Evolutionary conservation across 2,797 vertebrate genomes (phyloP).

Genomic region (Coendou prehensilis): DNA sequence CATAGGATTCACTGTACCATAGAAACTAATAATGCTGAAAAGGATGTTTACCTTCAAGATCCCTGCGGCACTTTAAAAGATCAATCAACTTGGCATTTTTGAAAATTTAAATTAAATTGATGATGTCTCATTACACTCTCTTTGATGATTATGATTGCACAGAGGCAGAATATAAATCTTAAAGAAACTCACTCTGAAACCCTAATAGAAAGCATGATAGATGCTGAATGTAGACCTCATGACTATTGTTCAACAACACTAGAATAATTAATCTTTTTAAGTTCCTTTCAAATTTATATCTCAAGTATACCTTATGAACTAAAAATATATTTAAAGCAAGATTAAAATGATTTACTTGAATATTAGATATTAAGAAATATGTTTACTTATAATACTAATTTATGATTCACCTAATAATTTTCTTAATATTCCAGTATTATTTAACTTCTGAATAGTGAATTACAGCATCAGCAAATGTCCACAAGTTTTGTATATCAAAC

Average conservation of each 20-base stretch:
- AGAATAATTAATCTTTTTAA: slow-evolving; percentile 51
- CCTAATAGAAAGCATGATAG: slow-evolving; percentile 64
- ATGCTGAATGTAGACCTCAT: slow-evolving; percentile 40
- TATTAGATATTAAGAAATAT: slow-evolving; percentile 23
- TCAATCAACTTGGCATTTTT: slow-evolving; percentile 77
- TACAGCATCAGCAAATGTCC: background rate
- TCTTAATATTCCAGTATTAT: background rate
- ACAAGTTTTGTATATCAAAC: background rate
- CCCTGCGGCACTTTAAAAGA: slow-evolving; percentile 75
- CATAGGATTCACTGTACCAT: background rate
- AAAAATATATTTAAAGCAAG: background rate
- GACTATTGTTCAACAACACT: slow-evolving; percentile 48
- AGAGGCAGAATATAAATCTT: slow-evolving; percentile 66
- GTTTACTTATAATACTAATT: background rate
- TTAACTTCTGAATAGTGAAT: background rate
- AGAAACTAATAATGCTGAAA: slow-evolving; percentile 48
- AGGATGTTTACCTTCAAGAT: slow-evolving; percentile 49
- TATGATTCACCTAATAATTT: background rate
- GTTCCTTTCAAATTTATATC: slow-evolving; percentile 64
- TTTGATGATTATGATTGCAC: slow-evolving; percentile 63
- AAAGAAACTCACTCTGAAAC: slow-evolving; percentile 57
- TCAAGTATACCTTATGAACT: background rate
- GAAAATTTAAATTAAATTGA: slow-evolving; percentile 78
- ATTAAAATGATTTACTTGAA: background rate
- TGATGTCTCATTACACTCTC: slow-evolving; percentile 64